phyloP scores from a whole-genome alignment of 2,797 vertebrate genomes.

The Phalloptychus januarius region DNA sequence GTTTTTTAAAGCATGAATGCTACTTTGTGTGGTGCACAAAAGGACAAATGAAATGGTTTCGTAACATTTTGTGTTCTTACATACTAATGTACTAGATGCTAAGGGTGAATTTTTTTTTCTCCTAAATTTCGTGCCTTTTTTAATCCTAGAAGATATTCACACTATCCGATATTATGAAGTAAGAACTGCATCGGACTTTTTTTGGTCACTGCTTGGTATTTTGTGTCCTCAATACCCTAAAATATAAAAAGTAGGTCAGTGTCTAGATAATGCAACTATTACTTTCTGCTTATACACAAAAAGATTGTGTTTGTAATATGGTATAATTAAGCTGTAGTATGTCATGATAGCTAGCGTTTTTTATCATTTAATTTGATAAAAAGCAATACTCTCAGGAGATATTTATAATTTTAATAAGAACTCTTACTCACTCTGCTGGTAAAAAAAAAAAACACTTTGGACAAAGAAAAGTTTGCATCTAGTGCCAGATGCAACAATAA shows the following conservation, averaged over 20 bases:
- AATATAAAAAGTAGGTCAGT: not conserved
- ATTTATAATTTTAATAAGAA: not conserved
- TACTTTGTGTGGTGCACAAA: not conserved
- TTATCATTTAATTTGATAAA: not conserved
- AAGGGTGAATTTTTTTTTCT: not conserved
- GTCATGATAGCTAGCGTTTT: not conserved
- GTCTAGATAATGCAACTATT: not conserved
- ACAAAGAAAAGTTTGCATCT: not conserved
- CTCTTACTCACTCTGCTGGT: not conserved
- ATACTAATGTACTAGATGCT: not conserved
- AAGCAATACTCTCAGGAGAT: not conserved
- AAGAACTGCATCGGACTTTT: not conserved
- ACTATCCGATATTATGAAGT: not conserved
- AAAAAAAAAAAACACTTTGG: not conserved
- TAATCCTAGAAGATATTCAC: not conserved
- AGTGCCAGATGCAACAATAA: not conserved
- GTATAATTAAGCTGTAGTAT: not conserved
- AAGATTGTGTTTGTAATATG: not conserved
- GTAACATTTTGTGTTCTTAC: not conserved
- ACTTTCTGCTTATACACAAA: not conserved
- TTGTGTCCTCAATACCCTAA: not conserved
- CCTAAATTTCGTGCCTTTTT: not conserved
- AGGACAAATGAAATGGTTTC: not conserved
- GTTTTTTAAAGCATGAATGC: not conserved
- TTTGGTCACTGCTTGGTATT: not conserved